Evolutionary conservation across 2,113 vertebrate genomes (phyloP).

Genomic region (Scophthalmus maximus): DNA sequence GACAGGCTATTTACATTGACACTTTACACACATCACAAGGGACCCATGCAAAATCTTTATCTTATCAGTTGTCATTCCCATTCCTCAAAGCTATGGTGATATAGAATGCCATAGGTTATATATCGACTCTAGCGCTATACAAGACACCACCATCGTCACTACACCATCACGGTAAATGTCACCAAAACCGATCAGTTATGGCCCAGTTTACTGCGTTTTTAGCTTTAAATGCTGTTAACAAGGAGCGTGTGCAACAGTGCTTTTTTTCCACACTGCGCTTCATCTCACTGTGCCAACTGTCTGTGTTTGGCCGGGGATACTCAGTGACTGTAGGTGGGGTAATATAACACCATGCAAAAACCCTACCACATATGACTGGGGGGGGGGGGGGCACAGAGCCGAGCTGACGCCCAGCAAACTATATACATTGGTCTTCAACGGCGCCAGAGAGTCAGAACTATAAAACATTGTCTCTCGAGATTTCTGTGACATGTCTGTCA

Average conservation of each 20-base stretch:
- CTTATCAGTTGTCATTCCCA: conserved; percentile 30
- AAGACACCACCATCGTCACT: conserved; percentile 57
- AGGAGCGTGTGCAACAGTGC: background rate
- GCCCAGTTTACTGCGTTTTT: conserved; percentile 11
- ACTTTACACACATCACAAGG: conserved; percentile 31
- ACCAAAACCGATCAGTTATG: conserved; percentile 24
- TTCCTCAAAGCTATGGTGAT: conserved; percentile 57
- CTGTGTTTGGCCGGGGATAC: conserved; percentile 75
- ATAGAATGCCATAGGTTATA: conserved; percentile 61
- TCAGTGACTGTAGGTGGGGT: conserved; percentile 65
- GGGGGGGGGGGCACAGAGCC: conserved; percentile 33
- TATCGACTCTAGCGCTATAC: conserved; percentile 64
- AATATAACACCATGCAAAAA: conserved; percentile 80
- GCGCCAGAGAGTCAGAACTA: conserved; percentile 7
- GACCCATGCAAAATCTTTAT: conserved; percentile 55
- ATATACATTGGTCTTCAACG: conserved; percentile 27
- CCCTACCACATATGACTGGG: conserved; percentile 56
- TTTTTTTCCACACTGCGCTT: conserved; percentile 5
- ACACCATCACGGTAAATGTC: conserved; percentile 47
- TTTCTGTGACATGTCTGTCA: background rate
- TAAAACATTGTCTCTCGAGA: background rate
- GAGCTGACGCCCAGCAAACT: conserved; percentile 26
- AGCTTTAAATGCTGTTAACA: background rate
- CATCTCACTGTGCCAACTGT: conserved; percentile 9
- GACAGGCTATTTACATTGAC: conserved; percentile 55